These are phyloP conservation scores for Spisula solida DNA, from an alignment of 2,888 invertebrate species.

Conservation along the genomic window DNA sequence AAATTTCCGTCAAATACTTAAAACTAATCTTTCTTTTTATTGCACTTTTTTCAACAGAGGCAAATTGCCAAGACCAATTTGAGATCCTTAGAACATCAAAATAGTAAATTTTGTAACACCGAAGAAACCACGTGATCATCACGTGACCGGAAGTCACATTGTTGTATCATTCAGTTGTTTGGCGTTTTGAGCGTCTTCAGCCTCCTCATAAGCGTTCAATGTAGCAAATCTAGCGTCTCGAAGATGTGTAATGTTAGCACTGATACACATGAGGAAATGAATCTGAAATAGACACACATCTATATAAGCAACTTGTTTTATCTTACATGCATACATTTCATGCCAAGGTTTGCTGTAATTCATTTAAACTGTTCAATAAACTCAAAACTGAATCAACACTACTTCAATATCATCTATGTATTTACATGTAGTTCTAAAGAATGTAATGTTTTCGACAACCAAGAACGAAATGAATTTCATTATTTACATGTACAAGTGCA, in stretches of 20 bases:
- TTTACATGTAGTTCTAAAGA: too few relatives aligned
- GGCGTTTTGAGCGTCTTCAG: slow-evolving; percentile 79
- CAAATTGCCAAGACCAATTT: slow-evolving; percentile 18
- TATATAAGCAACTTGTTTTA: not conserved
- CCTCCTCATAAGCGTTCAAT: slow-evolving; percentile 81
- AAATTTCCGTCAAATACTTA: slow-evolving; percentile 31
- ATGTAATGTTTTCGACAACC: too few relatives aligned
- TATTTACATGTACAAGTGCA: too few relatives aligned
- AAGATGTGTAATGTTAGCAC: slow-evolving; percentile 84
- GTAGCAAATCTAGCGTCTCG: slow-evolving; percentile 83
- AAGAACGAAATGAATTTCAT: too few relatives aligned
- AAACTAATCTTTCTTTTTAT: slow-evolving; percentile 29
- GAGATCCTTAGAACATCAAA: slow-evolving; percentile 39
- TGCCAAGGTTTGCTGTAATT: too few relatives aligned
- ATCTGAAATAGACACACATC: slow-evolving; percentile 74
- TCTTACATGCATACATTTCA: too few relatives aligned
- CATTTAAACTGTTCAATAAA: too few relatives aligned
- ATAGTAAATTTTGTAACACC: slow-evolving; percentile 2
- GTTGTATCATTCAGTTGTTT: slow-evolving; percentile 85
- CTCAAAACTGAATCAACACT: too few relatives aligned
- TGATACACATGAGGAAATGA: slow-evolving; percentile 84
- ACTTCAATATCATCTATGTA: too few relatives aligned
- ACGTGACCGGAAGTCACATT: slow-evolving; percentile 77
- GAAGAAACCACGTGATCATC: slow-evolving; percentile 45
- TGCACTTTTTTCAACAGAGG: slow-evolving; percentile 44